A percentile compares a stretch with the other conserved stretches of the same genome.
Conservation (phyloP, 2,113 vertebrate genomes). For the Bostrychus sinensis region DNA sequence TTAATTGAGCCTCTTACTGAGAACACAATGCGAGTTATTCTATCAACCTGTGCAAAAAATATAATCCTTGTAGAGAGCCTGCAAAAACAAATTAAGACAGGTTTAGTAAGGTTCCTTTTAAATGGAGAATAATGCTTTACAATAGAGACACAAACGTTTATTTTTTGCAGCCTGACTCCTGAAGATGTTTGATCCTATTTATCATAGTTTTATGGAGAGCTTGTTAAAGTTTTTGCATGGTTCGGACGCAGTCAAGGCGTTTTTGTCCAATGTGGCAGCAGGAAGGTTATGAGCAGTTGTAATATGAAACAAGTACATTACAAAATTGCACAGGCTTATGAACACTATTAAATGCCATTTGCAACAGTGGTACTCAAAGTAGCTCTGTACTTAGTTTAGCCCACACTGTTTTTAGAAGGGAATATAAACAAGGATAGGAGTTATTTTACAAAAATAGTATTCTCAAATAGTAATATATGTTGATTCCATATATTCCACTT, state of each 20-base stretch:
- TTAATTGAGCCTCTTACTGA: conserved; percentile 50
- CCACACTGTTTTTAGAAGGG: too few relatives aligned
- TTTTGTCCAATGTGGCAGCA: background rate
- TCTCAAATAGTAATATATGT: too few relatives aligned
- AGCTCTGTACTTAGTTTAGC: too few relatives aligned
- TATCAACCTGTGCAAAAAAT: conserved; percentile 41
- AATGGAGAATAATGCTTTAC: conserved; percentile 26
- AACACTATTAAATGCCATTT: too few relatives aligned
- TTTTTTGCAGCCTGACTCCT: conserved; percentile 27
- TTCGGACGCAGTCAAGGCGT: background rate
- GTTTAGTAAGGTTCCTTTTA: conserved; percentile 38
- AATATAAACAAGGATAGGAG: too few relatives aligned
- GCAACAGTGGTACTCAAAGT: too few relatives aligned
- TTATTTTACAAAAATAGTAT: too few relatives aligned
- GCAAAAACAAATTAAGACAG: conserved; percentile 34
- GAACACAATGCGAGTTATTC: conserved; percentile 37
- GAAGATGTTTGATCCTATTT: conserved; percentile 25
- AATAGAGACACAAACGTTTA: conserved; percentile 5
- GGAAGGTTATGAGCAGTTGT: background rate
- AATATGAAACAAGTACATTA: background rate
- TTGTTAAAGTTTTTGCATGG: background rate
- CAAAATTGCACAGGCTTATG: background rate
- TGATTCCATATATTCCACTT: too few relatives aligned
- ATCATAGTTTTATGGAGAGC: conserved; percentile 10
- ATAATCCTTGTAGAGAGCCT: conserved; percentile 41